phyloP scores from a whole-genome alignment of 2,113 vertebrate species.

The Ailuropoda melanoleuca region DNA sequence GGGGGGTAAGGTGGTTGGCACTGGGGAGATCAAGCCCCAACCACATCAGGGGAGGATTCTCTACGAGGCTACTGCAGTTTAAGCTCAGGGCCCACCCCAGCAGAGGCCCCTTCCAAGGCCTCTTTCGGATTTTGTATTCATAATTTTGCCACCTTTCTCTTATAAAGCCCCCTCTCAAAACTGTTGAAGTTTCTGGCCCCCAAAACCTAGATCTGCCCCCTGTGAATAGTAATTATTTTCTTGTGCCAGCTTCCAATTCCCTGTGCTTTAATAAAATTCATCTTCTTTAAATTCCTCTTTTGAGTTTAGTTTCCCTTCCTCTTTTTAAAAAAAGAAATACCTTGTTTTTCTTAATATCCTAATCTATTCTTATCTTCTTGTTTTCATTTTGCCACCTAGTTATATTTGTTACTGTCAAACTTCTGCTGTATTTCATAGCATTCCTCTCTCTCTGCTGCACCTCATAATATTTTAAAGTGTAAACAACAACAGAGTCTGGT shows the following conservation, averaged over 20 bases:
- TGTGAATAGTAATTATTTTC: not conserved
- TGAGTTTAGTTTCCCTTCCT: slow-evolving; percentile 61
- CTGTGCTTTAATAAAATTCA: slow-evolving; percentile 14
- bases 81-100: not conserved
- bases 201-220: not conserved
- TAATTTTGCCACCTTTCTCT: not conserved
- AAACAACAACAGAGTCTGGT: slow-evolving; percentile 62
- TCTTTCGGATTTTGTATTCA: not conserved
- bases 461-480: slow-evolving; percentile 56
- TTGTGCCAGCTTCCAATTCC: slow-evolving; percentile 2
- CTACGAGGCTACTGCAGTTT: not conserved
- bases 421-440: slow-evolving; percentile 48
- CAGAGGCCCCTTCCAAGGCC: not conserved
- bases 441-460: slow-evolving; percentile 9
- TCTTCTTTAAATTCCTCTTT: slow-evolving; percentile 64
- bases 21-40: not conserved
- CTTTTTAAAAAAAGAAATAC: slow-evolving; percentile 60
- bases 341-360: slow-evolving; percentile 71
- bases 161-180: not conserved
- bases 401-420: slow-evolving; percentile 63
- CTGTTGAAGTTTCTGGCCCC: not conserved
- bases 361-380: slow-evolving; percentile 73
- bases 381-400: slow-evolving; percentile 65
- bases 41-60: too few relatives aligned
- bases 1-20: not conserved